Evolutionary conservation across 2,797 vertebrate genomes (phyloP).

Genomic region (Choloepus didactylus): DNA sequence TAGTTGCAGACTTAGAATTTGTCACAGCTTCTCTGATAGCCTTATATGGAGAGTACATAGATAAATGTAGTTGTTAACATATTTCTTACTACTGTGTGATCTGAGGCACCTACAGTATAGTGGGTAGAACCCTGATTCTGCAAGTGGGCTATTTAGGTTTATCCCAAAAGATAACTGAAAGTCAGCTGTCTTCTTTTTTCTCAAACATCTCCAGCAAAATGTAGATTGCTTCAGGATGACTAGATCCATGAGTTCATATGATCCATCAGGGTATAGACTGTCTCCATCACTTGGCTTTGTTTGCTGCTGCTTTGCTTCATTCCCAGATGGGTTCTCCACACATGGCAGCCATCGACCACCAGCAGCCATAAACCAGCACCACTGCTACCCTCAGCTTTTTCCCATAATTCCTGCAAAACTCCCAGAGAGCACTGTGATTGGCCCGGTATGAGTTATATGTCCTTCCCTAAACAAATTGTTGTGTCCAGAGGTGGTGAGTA

Average conservation of each 20-base stretch:
- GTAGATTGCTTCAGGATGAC: conserved; percentile 32
- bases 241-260: conserved; percentile 33
- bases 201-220: conserved; percentile 20
- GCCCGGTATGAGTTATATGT: background rate
- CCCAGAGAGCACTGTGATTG: background rate
- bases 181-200: background rate
- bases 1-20: background rate
- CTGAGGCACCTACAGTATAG: background rate
- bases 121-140: background rate
- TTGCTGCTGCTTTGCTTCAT: background rate
- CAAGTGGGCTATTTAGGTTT: background rate
- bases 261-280: background rate
- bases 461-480: conserved; percentile 31
- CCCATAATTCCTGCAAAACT: background rate
- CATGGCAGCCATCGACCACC: background rate
- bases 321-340: background rate
- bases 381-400: background rate
- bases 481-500: background rate
- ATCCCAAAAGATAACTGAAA: conserved; percentile 4
- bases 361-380: background rate
- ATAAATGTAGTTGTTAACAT: background rate
- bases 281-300: conserved; percentile 31
- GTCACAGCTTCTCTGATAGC: background rate
- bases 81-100: background rate
- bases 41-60: background rate